Percentiles rank a stretch among this genome's conserved stretches.
phyloP scores from a whole-genome alignment of 2,113 vertebrate genomes.

The Oplegnathus fasciatus region DNA sequence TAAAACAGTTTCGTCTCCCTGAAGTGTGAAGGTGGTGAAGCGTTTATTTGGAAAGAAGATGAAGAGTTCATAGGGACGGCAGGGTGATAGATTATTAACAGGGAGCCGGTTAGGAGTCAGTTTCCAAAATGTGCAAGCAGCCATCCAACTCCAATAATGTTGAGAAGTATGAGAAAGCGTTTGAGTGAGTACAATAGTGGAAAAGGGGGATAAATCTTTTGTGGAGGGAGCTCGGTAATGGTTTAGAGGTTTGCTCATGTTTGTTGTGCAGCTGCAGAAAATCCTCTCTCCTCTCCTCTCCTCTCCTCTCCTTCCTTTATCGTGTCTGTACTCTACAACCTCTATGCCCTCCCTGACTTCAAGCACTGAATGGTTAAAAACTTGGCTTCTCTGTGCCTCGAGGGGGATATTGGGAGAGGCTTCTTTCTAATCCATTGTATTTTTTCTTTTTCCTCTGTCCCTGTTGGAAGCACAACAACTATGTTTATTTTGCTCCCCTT shows the following conservation, averaged over 20 bases:
- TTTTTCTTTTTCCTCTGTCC: conserved; percentile 44
- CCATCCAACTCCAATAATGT: conserved; percentile 57
- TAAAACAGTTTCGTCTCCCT: conserved; percentile 51
- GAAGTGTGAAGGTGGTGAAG: conserved; percentile 56
- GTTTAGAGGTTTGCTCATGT: conserved; percentile 28
- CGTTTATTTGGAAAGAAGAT: conserved; percentile 62
- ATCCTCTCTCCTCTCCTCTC: neutral
- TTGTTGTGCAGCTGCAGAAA: conserved; percentile 52
- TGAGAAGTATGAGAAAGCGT: conserved; percentile 33
- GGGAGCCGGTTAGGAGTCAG: conserved; percentile 38
- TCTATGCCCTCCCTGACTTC: conserved; percentile 62
- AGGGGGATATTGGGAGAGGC: conserved; percentile 57
- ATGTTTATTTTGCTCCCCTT: conserved; percentile 62
- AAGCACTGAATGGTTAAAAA: conserved; percentile 55
- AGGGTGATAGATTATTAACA: conserved; percentile 63
- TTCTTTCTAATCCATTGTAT: conserved; percentile 50
- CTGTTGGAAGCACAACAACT: conserved; percentile 61
- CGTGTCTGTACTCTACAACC: conserved; percentile 57
- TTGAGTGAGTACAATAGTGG: conserved; percentile 26
- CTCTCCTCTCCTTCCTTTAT: conserved; percentile 12
- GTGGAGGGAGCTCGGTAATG: conserved; percentile 14
- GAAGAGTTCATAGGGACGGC: conserved; percentile 42
- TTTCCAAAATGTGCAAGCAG: conserved; percentile 59
- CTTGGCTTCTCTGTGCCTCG: conserved; percentile 53
- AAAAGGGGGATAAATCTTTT: conserved; percentile 36